These are phyloP conservation scores for Phalanger gymnotis DNA, from an alignment of 2,797 vertebrate species.

Conservation along the genomic window DNA sequence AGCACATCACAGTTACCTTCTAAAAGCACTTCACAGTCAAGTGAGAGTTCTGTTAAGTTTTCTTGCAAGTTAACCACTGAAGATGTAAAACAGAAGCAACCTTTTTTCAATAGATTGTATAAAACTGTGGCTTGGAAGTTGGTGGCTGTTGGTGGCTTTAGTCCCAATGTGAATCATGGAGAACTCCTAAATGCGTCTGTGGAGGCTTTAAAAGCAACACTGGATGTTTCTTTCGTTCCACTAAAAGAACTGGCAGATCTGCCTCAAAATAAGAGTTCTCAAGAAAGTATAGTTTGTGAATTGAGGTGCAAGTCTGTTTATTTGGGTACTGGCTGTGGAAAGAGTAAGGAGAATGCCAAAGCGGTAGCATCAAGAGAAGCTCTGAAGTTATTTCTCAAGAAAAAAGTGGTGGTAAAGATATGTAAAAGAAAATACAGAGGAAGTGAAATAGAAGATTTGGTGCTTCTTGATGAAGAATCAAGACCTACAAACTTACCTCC, in stretches of 20 bases:
- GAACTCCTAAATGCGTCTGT: slow-evolving; percentile 94
- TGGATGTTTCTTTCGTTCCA: slow-evolving; percentile 94
- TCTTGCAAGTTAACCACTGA: slow-evolving; percentile 84
- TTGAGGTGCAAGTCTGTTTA: slow-evolving; percentile 95
- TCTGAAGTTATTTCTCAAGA: slow-evolving; percentile 96
- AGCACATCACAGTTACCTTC: slow-evolving; percentile 74
- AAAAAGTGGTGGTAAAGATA: slow-evolving; percentile 95
- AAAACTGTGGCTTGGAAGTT: slow-evolving; percentile 98
- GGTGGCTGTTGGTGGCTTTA: slow-evolving; percentile 96
- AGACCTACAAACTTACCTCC: slow-evolving; percentile 94
- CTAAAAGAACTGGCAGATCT: slow-evolving; percentile 96
- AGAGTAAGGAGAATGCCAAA: slow-evolving; percentile 93
- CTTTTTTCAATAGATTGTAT: slow-evolving; percentile 98
- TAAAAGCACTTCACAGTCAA: slow-evolving; percentile 77
- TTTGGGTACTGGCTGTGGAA: slow-evolving; percentile 96
- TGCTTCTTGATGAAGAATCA: slow-evolving; percentile 94
- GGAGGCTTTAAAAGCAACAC: slow-evolving; percentile 93
- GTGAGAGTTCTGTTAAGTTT: slow-evolving; percentile 78
- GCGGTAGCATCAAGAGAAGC: slow-evolving; percentile 98
- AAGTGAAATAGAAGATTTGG: slow-evolving; percentile 94
- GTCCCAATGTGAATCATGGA: slow-evolving; percentile 93
- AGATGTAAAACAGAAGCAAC: slow-evolving; percentile 92
- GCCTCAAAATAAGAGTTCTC: slow-evolving; percentile 93
- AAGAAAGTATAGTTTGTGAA: slow-evolving; percentile 97
- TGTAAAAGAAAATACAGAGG: slow-evolving; percentile 93